Conservation (phyloP, 2,113 vertebrate species). For the Grammomys surdaster region DNA sequence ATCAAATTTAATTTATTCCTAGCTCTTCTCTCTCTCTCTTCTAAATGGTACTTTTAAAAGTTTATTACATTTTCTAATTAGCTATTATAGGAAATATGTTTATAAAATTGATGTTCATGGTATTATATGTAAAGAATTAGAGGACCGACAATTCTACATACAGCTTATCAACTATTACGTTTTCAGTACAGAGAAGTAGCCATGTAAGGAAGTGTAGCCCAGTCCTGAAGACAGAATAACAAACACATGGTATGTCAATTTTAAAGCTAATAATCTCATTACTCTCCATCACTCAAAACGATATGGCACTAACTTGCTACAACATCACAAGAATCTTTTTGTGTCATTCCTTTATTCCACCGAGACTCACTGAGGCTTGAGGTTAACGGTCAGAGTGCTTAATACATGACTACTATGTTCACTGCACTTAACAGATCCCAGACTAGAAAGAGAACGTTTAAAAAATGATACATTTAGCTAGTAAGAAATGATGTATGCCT, state of each 20-base stretch:
- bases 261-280: slow-evolving; percentile 5
- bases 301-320: slow-evolving; percentile 12
- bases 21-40: neutral
- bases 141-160: slow-evolving; percentile 25
- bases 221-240: neutral
- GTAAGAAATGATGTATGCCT: neutral
- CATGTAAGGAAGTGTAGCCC: neutral
- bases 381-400: neutral
- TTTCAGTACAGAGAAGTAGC: neutral
- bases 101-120: neutral
- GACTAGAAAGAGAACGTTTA: neutral
- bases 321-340: neutral
- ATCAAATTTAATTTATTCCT: slow-evolving; percentile 32
- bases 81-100: slow-evolving; percentile 39
- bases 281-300: neutral
- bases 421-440: neutral
- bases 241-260: neutral
- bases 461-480: neutral
- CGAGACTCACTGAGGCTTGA: neutral
- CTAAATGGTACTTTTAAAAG: neutral
- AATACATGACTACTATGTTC: neutral
- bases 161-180: neutral
- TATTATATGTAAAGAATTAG: slow-evolving; percentile 22
- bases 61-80: slow-evolving; percentile 45
- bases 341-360: neutral